A percentile compares a stretch with the other conserved stretches of the same genome.
These are phyloP conservation scores for Eupithecia tripunctaria DNA, from an alignment of 2,888 invertebrate genomes.

Conservation along the genomic window DNA sequence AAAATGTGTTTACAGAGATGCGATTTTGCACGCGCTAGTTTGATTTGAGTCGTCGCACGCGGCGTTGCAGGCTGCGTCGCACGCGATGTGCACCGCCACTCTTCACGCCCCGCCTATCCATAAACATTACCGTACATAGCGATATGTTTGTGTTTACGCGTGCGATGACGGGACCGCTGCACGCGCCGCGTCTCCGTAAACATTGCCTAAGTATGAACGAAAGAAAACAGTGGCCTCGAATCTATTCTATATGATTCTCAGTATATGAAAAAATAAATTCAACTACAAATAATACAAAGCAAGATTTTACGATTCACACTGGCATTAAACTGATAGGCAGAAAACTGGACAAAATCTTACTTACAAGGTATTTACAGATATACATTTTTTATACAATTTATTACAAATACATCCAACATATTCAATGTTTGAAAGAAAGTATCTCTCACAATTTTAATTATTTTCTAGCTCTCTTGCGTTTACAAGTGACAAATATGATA, in stretches of 20 bases:
- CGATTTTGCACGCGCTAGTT: too few relatives aligned
- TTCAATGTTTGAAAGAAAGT: background rate
- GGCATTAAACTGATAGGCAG: background rate
- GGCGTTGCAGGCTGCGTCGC: too few relatives aligned
- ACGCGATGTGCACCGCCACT: too few relatives aligned
- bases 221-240: background rate
- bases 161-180: too few relatives aligned
- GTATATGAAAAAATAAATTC: background rate
- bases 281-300: background rate
- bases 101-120: too few relatives aligned
- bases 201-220: background rate
- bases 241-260: background rate
- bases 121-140: too few relatives aligned
- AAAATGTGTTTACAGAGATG: too few relatives aligned
- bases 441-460: background rate
- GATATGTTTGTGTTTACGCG: too few relatives aligned
- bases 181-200: too few relatives aligned
- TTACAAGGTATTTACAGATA: background rate
- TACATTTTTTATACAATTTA: background rate
- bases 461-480: background rate
- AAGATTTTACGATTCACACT: background rate
- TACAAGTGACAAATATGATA: background rate
- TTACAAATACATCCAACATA: background rate
- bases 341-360: background rate
- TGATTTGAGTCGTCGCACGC: too few relatives aligned